phyloP scores from a whole-genome alignment of 2,888 invertebrate species.

The Papilio demoleus region DNA sequence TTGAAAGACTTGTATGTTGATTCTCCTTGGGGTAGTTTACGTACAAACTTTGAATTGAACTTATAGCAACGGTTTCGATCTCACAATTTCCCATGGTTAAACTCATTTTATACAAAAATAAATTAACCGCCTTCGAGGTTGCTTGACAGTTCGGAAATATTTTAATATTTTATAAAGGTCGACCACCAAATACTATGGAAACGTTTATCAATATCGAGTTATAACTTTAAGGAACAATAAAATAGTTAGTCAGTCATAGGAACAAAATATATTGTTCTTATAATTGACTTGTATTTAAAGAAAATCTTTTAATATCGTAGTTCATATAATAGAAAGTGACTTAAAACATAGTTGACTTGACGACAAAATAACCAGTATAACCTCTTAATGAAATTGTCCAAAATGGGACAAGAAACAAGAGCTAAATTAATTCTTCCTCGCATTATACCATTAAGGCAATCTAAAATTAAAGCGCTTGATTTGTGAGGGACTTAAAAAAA shows the following conservation, averaged over 20 bases:
- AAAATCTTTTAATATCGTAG: not conserved
- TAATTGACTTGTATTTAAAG: not conserved
- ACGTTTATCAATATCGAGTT: not conserved
- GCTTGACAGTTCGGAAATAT: slow-evolving; percentile 11
- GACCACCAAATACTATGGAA: not conserved
- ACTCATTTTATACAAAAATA: not conserved
- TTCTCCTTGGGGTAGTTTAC: not conserved
- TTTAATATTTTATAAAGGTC: not conserved
- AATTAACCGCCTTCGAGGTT: not conserved
- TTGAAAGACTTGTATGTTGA: not conserved
- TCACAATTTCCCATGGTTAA: not conserved
- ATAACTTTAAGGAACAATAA: not conserved
- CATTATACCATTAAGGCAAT: not conserved
- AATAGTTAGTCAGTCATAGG: too few relatives aligned
- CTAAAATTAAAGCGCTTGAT: too few relatives aligned
- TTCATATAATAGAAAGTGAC: not conserved
- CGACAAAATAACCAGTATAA: not conserved
- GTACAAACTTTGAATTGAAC: not conserved
- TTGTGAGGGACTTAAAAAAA: not conserved
- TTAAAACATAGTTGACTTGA: not conserved
- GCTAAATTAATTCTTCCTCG: slow-evolving; percentile 13
- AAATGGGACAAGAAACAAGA: slow-evolving; percentile 1
- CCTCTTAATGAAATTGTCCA: not conserved
- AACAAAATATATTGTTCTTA: not conserved
- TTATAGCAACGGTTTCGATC: not conserved